phyloP scores from a whole-genome alignment of 2,113 vertebrate genomes.

The Chloropsis hardwickii region DNA sequence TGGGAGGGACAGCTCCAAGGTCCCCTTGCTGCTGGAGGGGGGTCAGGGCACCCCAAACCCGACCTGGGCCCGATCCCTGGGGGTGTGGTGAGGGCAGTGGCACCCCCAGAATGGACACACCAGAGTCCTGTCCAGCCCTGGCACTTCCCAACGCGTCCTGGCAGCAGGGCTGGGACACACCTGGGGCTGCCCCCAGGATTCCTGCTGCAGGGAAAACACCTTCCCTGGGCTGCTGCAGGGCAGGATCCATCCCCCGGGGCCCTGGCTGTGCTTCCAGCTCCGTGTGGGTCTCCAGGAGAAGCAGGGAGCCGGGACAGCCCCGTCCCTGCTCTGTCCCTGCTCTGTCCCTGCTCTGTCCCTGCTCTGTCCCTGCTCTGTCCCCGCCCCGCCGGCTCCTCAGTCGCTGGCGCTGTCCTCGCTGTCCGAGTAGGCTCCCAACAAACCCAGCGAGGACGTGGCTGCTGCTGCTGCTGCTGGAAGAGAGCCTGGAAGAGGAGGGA shows the following conservation, averaged over 20 bases:
- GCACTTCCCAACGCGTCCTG: rapidly evolving
- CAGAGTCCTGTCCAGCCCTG: rapidly evolving
- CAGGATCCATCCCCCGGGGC: background rate
- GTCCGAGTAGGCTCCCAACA: conserved; percentile 72
- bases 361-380: background rate
- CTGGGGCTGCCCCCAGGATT: background rate
- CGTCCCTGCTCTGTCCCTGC: background rate
- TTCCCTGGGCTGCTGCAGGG: background rate
- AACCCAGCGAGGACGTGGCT: conserved; percentile 62
- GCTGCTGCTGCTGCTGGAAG: background rate
- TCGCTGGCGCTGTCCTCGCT: conserved; percentile 64
- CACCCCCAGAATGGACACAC: background rate
- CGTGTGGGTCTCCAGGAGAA: background rate
- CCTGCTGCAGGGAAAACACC: background rate
- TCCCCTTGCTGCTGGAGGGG: rapidly evolving
- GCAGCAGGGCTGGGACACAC: background rate
- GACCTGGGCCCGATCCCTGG: rapidly evolving
- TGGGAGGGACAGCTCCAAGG: background rate
- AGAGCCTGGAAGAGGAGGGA: background rate
- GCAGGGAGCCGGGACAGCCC: background rate
- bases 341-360: background rate
- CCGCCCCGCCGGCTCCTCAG: background rate
- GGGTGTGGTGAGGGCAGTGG: background rate
- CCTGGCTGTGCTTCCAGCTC: background rate
- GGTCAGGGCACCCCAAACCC: rapidly evolving